Evolutionary conservation across 2,888 invertebrate species (phyloP).

Genomic region (Stenotaenia linearis): DNA sequence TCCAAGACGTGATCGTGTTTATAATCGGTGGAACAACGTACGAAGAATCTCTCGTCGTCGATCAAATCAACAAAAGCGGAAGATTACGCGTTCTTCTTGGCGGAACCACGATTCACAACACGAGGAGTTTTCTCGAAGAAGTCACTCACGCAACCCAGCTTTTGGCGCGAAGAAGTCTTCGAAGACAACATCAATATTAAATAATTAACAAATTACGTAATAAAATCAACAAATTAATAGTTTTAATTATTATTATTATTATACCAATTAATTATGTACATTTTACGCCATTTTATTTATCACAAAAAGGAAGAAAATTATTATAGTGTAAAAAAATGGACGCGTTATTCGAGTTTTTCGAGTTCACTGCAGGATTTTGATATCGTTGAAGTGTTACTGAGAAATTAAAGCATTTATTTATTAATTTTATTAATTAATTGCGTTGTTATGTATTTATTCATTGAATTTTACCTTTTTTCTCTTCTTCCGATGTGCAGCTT

Average conservation of each 20-base stretch:
- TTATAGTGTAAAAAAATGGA: not conserved
- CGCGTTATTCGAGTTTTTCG: not conserved
- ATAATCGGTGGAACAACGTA: conserved; percentile 94
- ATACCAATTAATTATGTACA: not conserved
- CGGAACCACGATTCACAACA: conserved; percentile 88
- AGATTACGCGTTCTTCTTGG: conserved; percentile 75
- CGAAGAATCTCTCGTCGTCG: conserved; percentile 84
- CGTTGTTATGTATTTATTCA: not conserved
- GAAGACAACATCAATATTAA: not conserved
- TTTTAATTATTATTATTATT: not conserved
- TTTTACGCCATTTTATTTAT: not conserved
- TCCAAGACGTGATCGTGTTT: conserved; percentile 89
- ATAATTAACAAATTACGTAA: too few relatives aligned
- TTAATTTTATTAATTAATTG: not conserved
- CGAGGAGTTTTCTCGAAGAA: conserved; percentile 43
- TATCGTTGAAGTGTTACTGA: not conserved
- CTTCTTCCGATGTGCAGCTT: conserved; percentile 70
- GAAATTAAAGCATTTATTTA: not conserved
- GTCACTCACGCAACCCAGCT: not conserved
- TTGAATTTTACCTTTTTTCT: conserved; percentile 39
- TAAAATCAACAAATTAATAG: not conserved
- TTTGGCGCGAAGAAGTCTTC: not conserved
- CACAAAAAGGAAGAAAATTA: not conserved
- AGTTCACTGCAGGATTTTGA: conserved; percentile 30
- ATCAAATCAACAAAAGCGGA: conserved; percentile 69